Percentiles rank a stretch among this genome's conserved stretches.
These are phyloP conservation scores for Sapayoa aenigma DNA, from an alignment of 2,113 vertebrate species.

Conservation along the genomic window DNA sequence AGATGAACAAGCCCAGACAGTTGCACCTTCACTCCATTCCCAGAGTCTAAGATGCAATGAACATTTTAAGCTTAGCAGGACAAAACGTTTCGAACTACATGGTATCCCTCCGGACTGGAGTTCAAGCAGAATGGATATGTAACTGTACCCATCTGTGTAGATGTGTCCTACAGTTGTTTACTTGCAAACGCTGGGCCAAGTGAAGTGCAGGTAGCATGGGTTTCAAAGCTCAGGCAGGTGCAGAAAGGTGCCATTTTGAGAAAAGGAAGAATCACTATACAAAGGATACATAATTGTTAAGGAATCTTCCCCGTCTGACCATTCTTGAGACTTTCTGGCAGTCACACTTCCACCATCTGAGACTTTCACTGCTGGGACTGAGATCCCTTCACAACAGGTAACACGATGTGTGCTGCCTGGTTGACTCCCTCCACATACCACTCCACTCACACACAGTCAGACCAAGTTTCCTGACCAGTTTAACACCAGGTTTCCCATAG, in stretches of 20 bases:
- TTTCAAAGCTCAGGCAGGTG: neutral
- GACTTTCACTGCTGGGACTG: neutral
- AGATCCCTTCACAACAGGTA: neutral
- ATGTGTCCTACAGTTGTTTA: neutral
- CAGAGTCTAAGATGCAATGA: neutral
- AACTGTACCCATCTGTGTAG: neutral
- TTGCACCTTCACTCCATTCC: neutral
- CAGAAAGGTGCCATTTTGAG: neutral
- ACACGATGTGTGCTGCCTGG: neutral
- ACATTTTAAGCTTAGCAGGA: neutral
- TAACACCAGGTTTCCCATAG: accelerated
- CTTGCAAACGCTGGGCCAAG: neutral
- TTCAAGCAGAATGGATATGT: neutral
- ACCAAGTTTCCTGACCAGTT: neutral
- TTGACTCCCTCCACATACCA: neutral
- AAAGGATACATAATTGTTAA: neutral
- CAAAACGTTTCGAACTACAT: neutral
- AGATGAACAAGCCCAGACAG: neutral
- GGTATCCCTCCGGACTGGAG: neutral
- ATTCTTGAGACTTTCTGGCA: neutral
- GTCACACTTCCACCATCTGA: accelerated
- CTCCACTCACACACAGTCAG: neutral
- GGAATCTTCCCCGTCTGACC: neutral
- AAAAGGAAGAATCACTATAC: neutral
- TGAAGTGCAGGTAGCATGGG: neutral